phyloP scores from a whole-genome alignment of 2,888 invertebrate genomes.

The Herminia tarsipennalis region DNA sequence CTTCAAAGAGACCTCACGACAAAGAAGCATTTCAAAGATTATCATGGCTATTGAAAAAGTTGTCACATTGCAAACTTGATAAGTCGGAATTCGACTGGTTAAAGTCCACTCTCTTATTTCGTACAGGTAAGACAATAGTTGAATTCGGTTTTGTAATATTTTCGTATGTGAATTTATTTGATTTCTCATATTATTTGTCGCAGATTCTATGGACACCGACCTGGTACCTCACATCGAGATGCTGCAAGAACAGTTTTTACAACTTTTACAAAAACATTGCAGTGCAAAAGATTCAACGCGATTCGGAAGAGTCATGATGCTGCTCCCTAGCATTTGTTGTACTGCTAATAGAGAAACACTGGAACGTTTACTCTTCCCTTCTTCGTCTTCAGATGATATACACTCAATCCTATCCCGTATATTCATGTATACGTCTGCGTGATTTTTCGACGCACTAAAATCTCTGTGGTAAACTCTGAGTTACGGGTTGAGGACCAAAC shows the following conservation, averaged over 20 bases:
- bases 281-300: conserved; percentile 79
- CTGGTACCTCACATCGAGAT: conserved; percentile 82
- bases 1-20: conserved; percentile 81
- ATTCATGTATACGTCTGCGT: conserved; percentile 62
- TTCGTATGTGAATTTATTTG: not conserved
- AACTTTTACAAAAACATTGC: conserved; percentile 91
- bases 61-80: conserved; percentile 89
- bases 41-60: conserved; percentile 87
- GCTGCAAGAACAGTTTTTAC: conserved; percentile 92
- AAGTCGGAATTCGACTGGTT: conserved; percentile 94
- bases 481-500: too few relatives aligned
- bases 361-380: conserved; percentile 91
- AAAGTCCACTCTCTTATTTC: conserved; percentile 93
- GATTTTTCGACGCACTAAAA: conserved; percentile 11
- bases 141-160: not conserved
- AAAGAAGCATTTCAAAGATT: conserved; percentile 80
- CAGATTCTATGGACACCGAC: conserved; percentile 56
- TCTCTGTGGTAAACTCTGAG: not conserved
- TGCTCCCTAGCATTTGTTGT: conserved; percentile 88
- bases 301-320: conserved; percentile 90
- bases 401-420: conserved; percentile 64
- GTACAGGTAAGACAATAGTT: conserved; percentile 87
- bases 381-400: conserved; percentile 79
- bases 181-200: conserved; percentile 18
- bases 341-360: conserved; percentile 63